A percentile compares a stretch with the other conserved stretches of the same genome.
Evolutionary conservation across 2,888 invertebrate species (phyloP).

Genomic region (Campoplex nolae): DNA sequence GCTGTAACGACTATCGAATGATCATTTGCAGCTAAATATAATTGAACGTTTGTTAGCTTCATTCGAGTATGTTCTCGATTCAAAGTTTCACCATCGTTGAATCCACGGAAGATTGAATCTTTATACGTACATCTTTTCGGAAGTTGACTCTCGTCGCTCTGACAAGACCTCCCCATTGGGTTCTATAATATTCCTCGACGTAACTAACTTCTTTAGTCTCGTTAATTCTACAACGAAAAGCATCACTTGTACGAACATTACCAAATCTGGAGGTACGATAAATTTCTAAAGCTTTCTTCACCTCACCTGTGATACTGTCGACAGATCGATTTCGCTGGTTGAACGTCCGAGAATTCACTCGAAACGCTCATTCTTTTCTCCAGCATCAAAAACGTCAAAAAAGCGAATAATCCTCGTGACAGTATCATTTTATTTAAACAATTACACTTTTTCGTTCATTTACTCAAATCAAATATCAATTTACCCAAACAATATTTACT

Average conservation of each 20-base stretch:
- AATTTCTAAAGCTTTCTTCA: not conserved
- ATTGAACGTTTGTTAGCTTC: too few relatives aligned
- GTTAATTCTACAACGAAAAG: conserved; percentile 16
- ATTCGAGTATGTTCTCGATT: too few relatives aligned
- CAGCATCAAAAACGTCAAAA: not conserved
- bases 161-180: not conserved
- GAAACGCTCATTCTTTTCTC: not conserved
- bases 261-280: not conserved
- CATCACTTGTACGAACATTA: not conserved
- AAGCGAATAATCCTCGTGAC: not conserved
- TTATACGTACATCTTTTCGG: conserved; percentile 11
- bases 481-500: too few relatives aligned
- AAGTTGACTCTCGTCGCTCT: conserved; percentile 4
- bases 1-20: too few relatives aligned
- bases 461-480: not conserved
- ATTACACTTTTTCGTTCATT: not conserved
- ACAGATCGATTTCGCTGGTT: not conserved
- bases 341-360: not conserved
- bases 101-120: not conserved
- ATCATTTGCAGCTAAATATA: too few relatives aligned
- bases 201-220: not conserved
- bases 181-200: not conserved
- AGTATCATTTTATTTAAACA: not conserved
- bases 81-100: too few relatives aligned
- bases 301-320: conserved; percentile 31